These are phyloP conservation scores for Scelioninae gen. 2 DNA, from an alignment of 2,888 invertebrate genomes.

Conservation along the genomic window DNA sequence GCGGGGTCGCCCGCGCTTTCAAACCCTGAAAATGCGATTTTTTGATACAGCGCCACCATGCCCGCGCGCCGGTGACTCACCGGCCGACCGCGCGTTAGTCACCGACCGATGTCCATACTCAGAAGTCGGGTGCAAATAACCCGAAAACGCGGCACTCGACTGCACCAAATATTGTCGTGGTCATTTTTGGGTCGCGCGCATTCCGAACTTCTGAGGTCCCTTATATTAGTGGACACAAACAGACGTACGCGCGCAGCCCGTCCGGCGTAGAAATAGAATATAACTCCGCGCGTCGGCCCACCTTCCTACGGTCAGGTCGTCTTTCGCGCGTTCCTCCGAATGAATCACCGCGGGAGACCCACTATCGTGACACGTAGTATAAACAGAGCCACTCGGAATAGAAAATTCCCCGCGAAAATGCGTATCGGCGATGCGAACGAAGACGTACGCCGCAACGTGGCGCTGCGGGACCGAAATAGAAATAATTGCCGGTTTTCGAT, in stretches of 20 bases:
- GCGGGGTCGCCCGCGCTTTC: too few species aligned
- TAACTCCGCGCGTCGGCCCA: constrained; percentile 41
- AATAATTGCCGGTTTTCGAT: constrained; percentile 48
- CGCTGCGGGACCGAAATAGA: constrained; percentile 41
- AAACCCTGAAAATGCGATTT: too few species aligned
- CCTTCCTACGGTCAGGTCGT: constrained; percentile 55
- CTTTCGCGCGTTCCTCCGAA: constrained; percentile 59
- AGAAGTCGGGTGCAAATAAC: constrained; percentile 20
- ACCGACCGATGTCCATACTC: constrained; percentile 20
- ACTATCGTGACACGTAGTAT: constrained; percentile 56
- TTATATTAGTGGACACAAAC: constrained; percentile 72
- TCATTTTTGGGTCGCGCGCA: constrained; percentile 42
- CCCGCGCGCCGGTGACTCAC: constrained; percentile 23
- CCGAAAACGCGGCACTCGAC: constrained; percentile 8
- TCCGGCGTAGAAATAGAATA: constrained; percentile 72
- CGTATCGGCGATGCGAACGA: constrained; percentile 17
- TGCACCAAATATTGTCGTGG: constrained; percentile 43
- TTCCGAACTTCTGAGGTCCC: constrained; percentile 54
- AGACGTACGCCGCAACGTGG: constrained; percentile 34
- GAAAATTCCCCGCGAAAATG: constrained; percentile 14
- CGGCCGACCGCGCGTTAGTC: constrained; percentile 2
- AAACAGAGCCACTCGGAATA: constrained; percentile 51
- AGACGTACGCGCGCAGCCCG: constrained; percentile 67
- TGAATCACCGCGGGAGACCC: constrained; percentile 58
- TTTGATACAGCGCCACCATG: too few species aligned